Evolutionary conservation across 2,113 vertebrate species (phyloP).

Genomic region (Sinosuthora webbiana): DNA sequence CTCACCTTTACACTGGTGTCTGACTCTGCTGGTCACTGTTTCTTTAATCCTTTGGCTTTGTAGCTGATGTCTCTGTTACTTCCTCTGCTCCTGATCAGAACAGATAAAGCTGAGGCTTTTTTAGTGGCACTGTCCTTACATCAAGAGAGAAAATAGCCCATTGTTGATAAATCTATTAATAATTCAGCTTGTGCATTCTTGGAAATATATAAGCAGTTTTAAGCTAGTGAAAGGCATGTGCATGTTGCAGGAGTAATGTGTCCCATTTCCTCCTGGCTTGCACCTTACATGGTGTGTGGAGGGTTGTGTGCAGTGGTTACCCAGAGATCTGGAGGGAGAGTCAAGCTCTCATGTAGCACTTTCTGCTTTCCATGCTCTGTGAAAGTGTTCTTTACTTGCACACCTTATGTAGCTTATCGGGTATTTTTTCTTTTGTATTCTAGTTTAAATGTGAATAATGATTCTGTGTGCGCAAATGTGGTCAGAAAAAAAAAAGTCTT

Average conservation of each 20-base stretch:
- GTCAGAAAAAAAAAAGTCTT: neutral
- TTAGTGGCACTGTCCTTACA: neutral
- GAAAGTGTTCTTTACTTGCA: neutral
- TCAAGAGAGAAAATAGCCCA: neutral
- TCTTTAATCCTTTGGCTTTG: too few species aligned
- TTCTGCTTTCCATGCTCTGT: neutral
- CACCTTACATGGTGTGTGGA: rapidly evolving
- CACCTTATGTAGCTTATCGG: neutral
- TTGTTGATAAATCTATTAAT: neutral
- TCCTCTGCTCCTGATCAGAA: neutral
- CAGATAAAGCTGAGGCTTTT: neutral
- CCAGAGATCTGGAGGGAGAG: neutral
- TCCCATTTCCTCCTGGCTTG: neutral
- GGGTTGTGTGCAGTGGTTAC: neutral
- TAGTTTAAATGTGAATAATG: neutral
- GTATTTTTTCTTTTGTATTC: neutral
- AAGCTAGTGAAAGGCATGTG: neutral
- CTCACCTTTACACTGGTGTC: too few species aligned
- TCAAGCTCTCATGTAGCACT: neutral
- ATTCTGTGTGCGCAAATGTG: neutral
- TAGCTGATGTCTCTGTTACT: too few species aligned
- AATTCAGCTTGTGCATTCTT: neutral
- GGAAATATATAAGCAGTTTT: neutral
- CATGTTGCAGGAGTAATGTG: neutral
- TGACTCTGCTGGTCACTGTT: too few species aligned